A percentile compares a stretch with the other conserved stretches of the same genome.
These are phyloP conservation scores for Myotis pilosus DNA, from an alignment of 2,797 vertebrate genomes.

Conservation along the genomic window DNA sequence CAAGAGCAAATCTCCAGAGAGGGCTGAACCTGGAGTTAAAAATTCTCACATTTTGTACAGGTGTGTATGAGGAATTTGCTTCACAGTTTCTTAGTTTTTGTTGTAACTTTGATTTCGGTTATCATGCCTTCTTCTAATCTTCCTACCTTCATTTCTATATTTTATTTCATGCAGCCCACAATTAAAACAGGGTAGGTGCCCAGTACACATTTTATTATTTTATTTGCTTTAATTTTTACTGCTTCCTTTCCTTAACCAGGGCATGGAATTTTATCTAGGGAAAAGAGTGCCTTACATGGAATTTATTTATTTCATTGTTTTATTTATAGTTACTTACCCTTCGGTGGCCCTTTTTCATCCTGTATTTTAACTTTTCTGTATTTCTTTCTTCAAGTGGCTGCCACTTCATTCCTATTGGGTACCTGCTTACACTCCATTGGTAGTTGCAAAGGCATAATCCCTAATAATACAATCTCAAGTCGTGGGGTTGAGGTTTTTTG, in stretches of 20 bases:
- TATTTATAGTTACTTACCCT: background rate
- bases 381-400: background rate
- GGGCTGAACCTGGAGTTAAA: background rate
- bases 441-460: background rate
- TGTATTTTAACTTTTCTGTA: background rate
- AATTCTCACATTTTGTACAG: background rate
- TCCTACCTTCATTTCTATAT: background rate
- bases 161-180: background rate
- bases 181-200: background rate
- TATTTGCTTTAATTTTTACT: background rate
- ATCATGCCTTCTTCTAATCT: background rate
- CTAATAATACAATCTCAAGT: background rate
- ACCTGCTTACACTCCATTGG: background rate
- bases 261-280: background rate
- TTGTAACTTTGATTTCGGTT: background rate
- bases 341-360: background rate
- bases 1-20: background rate
- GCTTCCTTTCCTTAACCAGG: background rate
- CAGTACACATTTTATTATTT: background rate
- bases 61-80: background rate
- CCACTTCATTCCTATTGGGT: background rate
- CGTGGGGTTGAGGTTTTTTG: background rate
- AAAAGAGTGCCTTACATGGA: background rate
- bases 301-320: background rate
- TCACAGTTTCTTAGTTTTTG: background rate